Evolutionary conservation across 1,140 invertebrate genomes (phyloP).

Genomic region (Steinernema khuongi): DNA sequence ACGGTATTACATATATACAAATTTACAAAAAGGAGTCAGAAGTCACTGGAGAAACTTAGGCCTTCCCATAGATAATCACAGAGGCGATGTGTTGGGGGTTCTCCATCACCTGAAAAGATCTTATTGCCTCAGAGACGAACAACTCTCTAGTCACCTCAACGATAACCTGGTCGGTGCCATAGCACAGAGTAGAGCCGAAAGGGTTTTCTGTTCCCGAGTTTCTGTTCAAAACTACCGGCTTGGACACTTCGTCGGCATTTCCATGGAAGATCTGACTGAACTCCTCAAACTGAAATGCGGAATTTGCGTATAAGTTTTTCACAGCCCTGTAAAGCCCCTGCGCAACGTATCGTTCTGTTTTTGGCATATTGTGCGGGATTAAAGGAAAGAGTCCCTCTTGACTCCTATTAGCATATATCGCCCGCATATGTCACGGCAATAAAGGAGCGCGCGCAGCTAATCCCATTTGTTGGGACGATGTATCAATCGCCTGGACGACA

Average conservation of each 20-base stretch:
- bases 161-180: conserved; percentile 31
- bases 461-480: not conserved
- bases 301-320: not conserved
- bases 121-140: not conserved
- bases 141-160: conserved; percentile 17
- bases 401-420: not conserved
- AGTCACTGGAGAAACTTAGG: not conserved
- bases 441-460: conserved; percentile 1
- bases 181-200: conserved; percentile 26
- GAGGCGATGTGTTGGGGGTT: conserved; percentile 11
- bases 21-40: not conserved
- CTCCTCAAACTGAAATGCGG: not conserved
- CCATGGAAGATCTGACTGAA: conserved; percentile 6
- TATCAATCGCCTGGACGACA: not conserved
- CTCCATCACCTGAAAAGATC: not conserved
- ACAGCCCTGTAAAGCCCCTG: too few species aligned
- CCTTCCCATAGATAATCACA: not conserved
- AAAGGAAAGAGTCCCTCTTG: conserved; percentile 10
- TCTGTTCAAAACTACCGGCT: not conserved
- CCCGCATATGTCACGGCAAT: conserved; percentile 8
- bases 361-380: too few species aligned
- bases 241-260: not conserved
- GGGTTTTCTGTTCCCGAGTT: not conserved
- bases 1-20: not conserved
- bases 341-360: too few species aligned